A percentile compares a stretch with the other conserved stretches of the same genome.
Evolutionary conservation across 2,888 invertebrate species (phyloP).

Genomic region (Lithosia quadra): DNA sequence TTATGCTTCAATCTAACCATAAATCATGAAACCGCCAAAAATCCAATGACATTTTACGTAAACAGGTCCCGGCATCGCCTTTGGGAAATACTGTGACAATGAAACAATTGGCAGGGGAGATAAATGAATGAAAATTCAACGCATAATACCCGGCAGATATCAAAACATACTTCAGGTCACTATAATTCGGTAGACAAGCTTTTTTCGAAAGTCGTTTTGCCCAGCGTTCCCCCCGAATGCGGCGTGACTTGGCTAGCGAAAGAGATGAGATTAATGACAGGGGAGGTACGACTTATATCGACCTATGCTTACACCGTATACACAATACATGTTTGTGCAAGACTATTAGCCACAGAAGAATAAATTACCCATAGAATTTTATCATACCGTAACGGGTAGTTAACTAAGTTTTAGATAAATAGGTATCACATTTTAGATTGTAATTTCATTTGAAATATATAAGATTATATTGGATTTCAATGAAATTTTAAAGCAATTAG

Average conservation of each 20-base stretch:
- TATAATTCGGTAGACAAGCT: conserved; percentile 67
- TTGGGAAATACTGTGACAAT: conserved; percentile 47
- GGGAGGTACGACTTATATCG: conserved; percentile 65
- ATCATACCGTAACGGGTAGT: not conserved
- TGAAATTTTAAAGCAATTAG: too few species aligned
- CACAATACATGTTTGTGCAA: not conserved
- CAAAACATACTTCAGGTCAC: conserved; percentile 52
- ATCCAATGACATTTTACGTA: conserved; percentile 45
- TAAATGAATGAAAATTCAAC: conserved; percentile 50
- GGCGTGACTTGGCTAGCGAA: conserved; percentile 76
- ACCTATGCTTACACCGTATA: conserved; percentile 60
- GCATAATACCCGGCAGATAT: conserved; percentile 43
- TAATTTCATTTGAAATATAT: too few species aligned
- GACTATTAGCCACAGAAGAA: not conserved
- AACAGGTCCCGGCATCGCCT: conserved; percentile 35
- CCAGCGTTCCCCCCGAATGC: conserved; percentile 56
- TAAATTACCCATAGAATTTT: not conserved
- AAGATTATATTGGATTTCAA: too few species aligned
- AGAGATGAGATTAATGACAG: conserved; percentile 83
- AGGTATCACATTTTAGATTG: too few species aligned
- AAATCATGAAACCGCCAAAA: conserved; percentile 42
- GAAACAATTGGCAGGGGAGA: conserved; percentile 48
- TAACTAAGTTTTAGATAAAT: not conserved
- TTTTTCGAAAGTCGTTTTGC: conserved; percentile 65
- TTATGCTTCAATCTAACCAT: conserved; percentile 34